Evolutionary conservation across 2,888 invertebrate genomes (phyloP), one percentile per base, ranked within the genome.

Genomic region (Agonopterix heracliana): DNA sequence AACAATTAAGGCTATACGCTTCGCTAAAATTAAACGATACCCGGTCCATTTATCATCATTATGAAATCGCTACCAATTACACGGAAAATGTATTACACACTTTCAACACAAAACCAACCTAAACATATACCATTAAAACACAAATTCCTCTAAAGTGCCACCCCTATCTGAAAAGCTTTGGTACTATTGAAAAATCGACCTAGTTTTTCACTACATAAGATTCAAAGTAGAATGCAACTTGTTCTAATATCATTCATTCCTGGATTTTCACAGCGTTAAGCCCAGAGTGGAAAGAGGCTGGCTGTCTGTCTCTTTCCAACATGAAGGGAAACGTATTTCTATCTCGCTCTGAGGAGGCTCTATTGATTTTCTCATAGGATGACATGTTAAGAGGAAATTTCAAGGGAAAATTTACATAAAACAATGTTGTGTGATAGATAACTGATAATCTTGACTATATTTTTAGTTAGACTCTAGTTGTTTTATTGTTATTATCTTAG

Each of bases 311-410:
- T 53, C 54, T 54, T 13, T 71, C 60, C 52, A 3, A 35, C 58
- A 9, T 34, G 42, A 2, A 14, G 0, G 7, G 12, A 10, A 11
- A n/a, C 1, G 3, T 60, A 51, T 41, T 2, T 9, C 57, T 47
- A 11, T 77, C 72, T 56, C 63, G 54, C 14, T 58, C 67, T 51
- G 35, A 44, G 49, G 52, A 56, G 52, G 63, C 63, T 74, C 68
- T 81, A 81, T 81, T 80, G 81, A 81, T 81, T 81, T 81, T 80
- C 74, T 60, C 57, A 60, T 47, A 56, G 64, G 64, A 67, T 66
- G 66, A 60, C 58, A 58, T 61, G 63, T 64, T 68, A 68, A 67
- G 66, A 69, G 69, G 61, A 58, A 26, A 58, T 61, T 63, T 64
- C 67, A 68, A 67, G 66, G 68, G 69, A 61, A 57, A 68, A 78